Conservation (phyloP, 1,140 invertebrate species). For the Zophobas morio region DNA sequence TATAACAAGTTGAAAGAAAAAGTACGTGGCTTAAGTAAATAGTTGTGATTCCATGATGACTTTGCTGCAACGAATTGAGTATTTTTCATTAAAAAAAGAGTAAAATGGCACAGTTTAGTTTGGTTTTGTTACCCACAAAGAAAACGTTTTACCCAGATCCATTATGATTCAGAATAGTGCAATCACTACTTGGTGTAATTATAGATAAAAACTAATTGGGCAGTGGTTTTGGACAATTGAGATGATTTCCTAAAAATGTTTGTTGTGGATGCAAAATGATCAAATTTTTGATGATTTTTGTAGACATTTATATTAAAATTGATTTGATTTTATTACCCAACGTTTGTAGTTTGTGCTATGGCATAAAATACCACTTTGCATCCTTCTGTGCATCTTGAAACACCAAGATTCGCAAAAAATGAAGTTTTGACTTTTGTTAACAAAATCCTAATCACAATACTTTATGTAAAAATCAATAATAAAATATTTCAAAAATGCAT, state of each 20-base stretch:
- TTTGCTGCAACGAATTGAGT: slow-evolving; percentile 3
- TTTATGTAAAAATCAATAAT: background rate
- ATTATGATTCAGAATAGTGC: too few relatives aligned
- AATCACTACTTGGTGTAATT: background rate
- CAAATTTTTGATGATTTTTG: background rate
- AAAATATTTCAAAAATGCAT: slow-evolving; percentile 9
- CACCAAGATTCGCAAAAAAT: too few relatives aligned
- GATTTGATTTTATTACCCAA: too few relatives aligned
- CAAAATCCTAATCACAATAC: background rate
- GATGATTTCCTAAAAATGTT: background rate
- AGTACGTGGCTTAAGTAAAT: slow-evolving; percentile 38
- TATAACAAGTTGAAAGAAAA: slow-evolving; percentile 16
- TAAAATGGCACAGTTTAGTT: slow-evolving; percentile 35
- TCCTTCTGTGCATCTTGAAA: too few relatives aligned
- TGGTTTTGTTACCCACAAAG: background rate
- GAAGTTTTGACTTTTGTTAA: too few relatives aligned
- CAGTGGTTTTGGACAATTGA: slow-evolving; percentile 12
- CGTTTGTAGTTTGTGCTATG: too few relatives aligned
- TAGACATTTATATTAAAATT: too few relatives aligned
- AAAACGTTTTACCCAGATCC: too few relatives aligned
- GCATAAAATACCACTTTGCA: too few relatives aligned
- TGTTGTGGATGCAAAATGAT: background rate
- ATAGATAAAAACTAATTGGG: background rate
- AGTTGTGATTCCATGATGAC: background rate
- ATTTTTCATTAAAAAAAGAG: slow-evolving; percentile 4